These are phyloP conservation scores for Halictus ligatus DNA, from an alignment of 2,888 invertebrate species.

Conservation along the genomic window DNA sequence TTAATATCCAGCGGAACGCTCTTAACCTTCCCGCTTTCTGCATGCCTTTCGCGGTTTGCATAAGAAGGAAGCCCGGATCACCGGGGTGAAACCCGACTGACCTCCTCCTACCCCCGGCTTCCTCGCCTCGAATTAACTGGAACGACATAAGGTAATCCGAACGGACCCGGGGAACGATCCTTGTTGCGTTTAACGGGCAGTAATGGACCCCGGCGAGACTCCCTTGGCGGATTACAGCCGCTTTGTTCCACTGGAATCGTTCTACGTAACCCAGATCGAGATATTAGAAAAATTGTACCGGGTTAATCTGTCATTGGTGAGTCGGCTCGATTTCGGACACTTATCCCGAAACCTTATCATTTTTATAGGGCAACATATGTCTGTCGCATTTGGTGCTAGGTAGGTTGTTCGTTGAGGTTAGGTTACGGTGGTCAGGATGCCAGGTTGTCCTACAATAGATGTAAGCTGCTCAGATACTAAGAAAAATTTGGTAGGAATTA, in stretches of 20 bases:
- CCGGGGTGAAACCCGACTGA: neutral
- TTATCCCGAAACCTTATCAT: too few species aligned
- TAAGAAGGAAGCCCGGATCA: slow-evolving; percentile 29
- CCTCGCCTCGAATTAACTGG: slow-evolving; percentile 33
- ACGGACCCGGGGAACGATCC: neutral
- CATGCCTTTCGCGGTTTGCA: slow-evolving; percentile 44
- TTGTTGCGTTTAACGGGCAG: slow-evolving; percentile 13
- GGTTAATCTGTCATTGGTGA: too few species aligned
- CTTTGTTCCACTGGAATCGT: neutral
- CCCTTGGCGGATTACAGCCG: neutral
- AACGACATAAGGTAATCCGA: slow-evolving; percentile 18
- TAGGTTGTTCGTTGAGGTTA: too few species aligned
- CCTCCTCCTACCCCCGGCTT: too few species aligned
- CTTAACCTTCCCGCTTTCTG: neutral
- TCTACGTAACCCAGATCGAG: neutral
- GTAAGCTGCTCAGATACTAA: too few species aligned
- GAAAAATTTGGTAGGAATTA: too few species aligned
- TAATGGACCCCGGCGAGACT: neutral
- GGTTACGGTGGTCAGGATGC: too few species aligned
- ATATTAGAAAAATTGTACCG: neutral
- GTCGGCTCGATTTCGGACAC: too few species aligned
- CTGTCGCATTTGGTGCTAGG: too few species aligned
- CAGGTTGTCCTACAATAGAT: too few species aligned
- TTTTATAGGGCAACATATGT: too few species aligned
- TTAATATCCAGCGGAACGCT: slow-evolving; percentile 64